phyloP scores from a whole-genome alignment of 2,888 invertebrate genomes.

The Tiphia femorata region DNA sequence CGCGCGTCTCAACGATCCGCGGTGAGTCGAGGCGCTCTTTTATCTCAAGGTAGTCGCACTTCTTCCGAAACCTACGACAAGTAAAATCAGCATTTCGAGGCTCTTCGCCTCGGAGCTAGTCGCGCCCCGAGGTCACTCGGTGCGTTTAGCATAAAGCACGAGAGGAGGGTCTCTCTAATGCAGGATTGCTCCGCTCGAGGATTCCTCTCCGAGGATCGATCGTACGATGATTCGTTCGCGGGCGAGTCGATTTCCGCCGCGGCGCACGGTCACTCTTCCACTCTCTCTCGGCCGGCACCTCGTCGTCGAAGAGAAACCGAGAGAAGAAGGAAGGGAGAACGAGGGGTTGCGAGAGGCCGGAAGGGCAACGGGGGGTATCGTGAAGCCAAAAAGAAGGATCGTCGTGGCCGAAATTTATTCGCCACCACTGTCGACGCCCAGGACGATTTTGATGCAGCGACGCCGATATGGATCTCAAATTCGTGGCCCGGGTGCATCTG shows the following conservation, averaged over 20 bases:
- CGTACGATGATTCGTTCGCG: no score
- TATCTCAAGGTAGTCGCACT: conserved; percentile 20
- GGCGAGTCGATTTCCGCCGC: no score
- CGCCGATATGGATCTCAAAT: conserved; percentile 52
- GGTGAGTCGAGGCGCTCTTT: conserved; percentile 7
- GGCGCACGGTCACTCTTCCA: conserved; percentile 23
- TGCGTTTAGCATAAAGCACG: conserved; percentile 2
- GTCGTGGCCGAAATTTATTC: conserved; percentile 52
- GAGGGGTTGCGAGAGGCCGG: conserved; percentile 3
- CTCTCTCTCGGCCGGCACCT: background rate
- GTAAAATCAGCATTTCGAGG: conserved; percentile 14
- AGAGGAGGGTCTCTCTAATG: background rate
- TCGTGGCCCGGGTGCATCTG: conserved; percentile 49
- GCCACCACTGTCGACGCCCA: no score
- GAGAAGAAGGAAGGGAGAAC: background rate
- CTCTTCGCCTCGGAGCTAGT: background rate
- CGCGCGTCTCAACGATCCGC: background rate
- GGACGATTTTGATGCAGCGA: conserved; percentile 45
- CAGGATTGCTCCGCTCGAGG: background rate
- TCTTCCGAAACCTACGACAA: conserved; percentile 32
- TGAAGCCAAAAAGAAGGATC: no score
- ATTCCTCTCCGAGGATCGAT: background rate
- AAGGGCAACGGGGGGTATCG: background rate
- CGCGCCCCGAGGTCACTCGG: conserved; percentile 4
- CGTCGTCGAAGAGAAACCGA: background rate